Percentiles rank a stretch among this genome's conserved stretches.
Evolutionary conservation across 2,113 vertebrate species (phyloP).

Genomic region (Nothocercus julius): DNA sequence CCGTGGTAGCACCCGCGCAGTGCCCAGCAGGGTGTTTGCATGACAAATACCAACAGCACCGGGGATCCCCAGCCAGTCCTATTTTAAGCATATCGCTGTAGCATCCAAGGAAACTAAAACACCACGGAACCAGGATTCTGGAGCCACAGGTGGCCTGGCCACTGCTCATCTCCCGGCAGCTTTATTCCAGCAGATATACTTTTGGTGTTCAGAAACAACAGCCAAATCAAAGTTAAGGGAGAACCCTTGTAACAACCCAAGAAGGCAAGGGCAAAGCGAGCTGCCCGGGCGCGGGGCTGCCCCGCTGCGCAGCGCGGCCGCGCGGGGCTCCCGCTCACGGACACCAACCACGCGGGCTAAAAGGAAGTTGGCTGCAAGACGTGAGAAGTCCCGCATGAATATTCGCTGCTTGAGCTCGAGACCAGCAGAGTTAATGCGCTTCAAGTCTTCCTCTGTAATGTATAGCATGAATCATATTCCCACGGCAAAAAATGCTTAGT

Average conservation of each 20-base stretch:
- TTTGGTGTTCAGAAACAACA: neutral
- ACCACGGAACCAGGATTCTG: slow-evolving; percentile 47
- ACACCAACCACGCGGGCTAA: neutral
- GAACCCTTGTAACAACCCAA: neutral
- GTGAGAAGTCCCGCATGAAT: neutral
- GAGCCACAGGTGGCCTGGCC: neutral
- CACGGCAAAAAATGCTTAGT: neutral
- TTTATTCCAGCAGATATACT: neutral
- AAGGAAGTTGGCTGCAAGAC: neutral
- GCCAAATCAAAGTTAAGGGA: neutral
- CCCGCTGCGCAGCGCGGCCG: neutral
- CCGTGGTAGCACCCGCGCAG: neutral
- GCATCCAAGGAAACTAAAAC: slow-evolving; percentile 39
- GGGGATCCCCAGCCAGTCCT: neutral
- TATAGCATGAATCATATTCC: neutral
- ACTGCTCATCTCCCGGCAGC: neutral
- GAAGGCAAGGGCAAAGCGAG: neutral
- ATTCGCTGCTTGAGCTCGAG: neutral
- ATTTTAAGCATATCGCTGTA: slow-evolving; percentile 25
- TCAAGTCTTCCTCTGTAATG: neutral
- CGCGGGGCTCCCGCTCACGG: neutral
- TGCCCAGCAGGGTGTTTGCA: slow-evolving; percentile 5
- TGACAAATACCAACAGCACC: slow-evolving; percentile 1
- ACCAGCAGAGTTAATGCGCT: neutral
- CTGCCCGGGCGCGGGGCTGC: neutral